A percentile compares a stretch with the other conserved stretches of the same genome.
Evolutionary conservation across 2,888 invertebrate species (phyloP).

Genomic region (Cepaea hortensis): DNA sequence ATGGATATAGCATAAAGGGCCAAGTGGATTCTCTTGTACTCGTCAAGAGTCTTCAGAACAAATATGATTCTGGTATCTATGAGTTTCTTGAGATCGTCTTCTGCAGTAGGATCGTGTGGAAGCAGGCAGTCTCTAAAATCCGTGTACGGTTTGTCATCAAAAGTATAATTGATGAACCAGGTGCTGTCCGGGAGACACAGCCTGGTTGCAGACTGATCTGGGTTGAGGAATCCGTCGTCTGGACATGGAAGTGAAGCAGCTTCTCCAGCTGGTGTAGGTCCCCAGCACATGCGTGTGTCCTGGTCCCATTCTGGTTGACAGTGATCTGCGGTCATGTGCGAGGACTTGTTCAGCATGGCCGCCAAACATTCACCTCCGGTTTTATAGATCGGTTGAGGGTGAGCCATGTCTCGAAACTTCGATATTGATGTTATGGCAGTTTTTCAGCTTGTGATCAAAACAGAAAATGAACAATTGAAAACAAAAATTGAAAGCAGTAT

Average conservation of each 20-base stretch:
- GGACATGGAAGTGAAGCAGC: constrained; percentile 30
- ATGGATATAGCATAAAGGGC: constrained; percentile 15
- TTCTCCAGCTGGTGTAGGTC: constrained; percentile 25
- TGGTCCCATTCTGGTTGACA: constrained; percentile 41
- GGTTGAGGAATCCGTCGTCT: constrained; percentile 35
- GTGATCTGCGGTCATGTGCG: neutral
- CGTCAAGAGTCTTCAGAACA: constrained; percentile 35
- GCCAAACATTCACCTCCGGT: constrained; percentile 16
- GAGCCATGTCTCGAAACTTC: neutral
- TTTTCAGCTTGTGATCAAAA: neutral
- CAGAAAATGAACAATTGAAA: too few relatives aligned
- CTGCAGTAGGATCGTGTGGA: neutral
- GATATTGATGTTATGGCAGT: neutral
- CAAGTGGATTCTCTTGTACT: neutral
- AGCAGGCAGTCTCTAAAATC: constrained; percentile 36
- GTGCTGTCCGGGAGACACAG: constrained; percentile 20
- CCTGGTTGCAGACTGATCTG: constrained; percentile 20
- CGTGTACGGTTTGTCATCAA: constrained; percentile 41
- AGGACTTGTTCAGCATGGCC: constrained; percentile 11
- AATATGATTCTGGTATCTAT: constrained; percentile 24
- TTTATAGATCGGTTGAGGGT: too few relatives aligned
- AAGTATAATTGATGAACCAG: constrained; percentile 35
- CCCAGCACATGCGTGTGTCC: constrained; percentile 36
- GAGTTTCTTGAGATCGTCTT: constrained; percentile 39
- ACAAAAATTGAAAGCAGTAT: too few relatives aligned